Conservation (phyloP, 2,888 invertebrate genomes). For the Microctonus hyperodae region DNA sequence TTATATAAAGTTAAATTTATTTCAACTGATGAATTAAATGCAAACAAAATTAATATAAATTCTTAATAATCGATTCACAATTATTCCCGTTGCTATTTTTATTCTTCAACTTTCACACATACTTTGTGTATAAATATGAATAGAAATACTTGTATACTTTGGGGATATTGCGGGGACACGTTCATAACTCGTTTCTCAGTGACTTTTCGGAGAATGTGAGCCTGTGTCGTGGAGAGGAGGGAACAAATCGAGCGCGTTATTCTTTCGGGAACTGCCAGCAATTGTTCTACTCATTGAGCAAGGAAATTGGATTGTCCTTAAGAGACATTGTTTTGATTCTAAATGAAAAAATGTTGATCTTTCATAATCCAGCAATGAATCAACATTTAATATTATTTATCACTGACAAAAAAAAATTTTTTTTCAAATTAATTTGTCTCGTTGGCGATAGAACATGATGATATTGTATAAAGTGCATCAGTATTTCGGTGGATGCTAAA, state of each 20-base stretch:
- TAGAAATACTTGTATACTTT: slow-evolving; percentile 7
- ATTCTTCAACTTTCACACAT: background rate
- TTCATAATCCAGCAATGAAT: slow-evolving; percentile 3
- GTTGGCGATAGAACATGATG: no score
- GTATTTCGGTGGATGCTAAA: background rate
- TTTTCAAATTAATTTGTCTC: background rate
- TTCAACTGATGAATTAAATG: no score
- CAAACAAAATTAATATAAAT: no score
- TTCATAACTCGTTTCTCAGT: slow-evolving; percentile 33
- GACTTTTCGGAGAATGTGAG: slow-evolving; percentile 35
- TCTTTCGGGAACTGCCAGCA: slow-evolving; percentile 14
- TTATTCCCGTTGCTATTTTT: background rate
- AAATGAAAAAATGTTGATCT: background rate
- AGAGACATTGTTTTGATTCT: background rate
- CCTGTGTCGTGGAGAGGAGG: slow-evolving; percentile 3
- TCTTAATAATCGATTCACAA: background rate
- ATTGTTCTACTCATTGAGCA: slow-evolving; percentile 17
- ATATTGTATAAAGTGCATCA: no score
- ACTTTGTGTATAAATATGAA: background rate
- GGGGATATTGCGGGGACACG: slow-evolving; percentile 29
- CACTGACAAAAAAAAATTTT: background rate
- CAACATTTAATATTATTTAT: background rate
- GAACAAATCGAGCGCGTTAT: slow-evolving; percentile 14
- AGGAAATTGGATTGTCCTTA: slow-evolving; percentile 20
- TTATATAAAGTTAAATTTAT: no score